Evolutionary conservation across 2,888 invertebrate genomes (phyloP), one percentile per base, ranked within the genome.

Genomic region (Odontocolon sp.): DNA sequence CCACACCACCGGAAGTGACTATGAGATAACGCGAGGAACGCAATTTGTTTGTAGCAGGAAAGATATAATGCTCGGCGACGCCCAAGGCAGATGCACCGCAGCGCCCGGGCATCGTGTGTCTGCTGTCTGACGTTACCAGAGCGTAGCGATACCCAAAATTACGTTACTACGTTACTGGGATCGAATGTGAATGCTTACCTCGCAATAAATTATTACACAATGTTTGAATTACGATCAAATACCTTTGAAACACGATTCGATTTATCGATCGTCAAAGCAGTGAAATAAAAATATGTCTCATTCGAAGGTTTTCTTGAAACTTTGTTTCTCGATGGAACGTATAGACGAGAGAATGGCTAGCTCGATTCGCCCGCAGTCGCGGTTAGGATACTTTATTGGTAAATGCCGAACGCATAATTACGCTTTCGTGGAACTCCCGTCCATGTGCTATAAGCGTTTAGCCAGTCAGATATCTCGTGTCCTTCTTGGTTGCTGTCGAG

Each of bases 31-130:
- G 81, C 80, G 80, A 79, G 74, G 79, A 73, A 69, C 77, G 76
- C 79, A 82, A 82, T 83, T 82, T 82, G 74, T 83, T 82, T 81
- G 81, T 80, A 70, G 80, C 78, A 68, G 78, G 69, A 72, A 73
- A 80, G 80, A 81, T 80, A 81, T 78, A 81, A 78, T 63, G 80
- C 75, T 73, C 50, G 72, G 78, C 67, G 78, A 78, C 76, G 66
- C 76, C 73, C 71, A 69, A 78, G 74, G 77, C 72, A 80, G 71
- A 71, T 68, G 77, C 72, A 67, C 47, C 74, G 59, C 63, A 67
- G 50, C 74, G 59, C 63, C 59, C 56, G 42, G 42, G 66, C 64
- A 66, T 68, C 42, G 57, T 69, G 61, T 38, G 56, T 69, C 11
- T 14, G n/a, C n/a, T 21, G 54, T 33, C 45, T 40, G 50, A 36